phyloP scores from a whole-genome alignment of 2,888 invertebrate genomes.

The Miltochrista miniata region DNA sequence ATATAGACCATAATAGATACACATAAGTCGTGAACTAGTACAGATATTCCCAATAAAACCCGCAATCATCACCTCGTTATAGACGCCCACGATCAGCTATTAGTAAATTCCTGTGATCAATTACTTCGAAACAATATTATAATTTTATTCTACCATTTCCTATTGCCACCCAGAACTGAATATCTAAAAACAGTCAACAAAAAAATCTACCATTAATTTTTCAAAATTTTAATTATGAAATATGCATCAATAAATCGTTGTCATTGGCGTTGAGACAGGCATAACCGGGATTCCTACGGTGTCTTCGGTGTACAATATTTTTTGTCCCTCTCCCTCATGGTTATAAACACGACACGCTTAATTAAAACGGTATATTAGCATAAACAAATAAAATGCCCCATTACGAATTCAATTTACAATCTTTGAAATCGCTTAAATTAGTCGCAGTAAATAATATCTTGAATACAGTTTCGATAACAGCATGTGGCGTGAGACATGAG shows the following conservation, averaged over 20 bases:
- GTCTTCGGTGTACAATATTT: conserved; percentile 33
- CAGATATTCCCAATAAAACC: not conserved
- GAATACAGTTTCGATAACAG: conserved; percentile 65
- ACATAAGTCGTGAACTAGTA: not conserved
- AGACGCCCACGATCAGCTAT: not conserved
- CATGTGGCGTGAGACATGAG: conserved; percentile 32
- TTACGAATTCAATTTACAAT: conserved; percentile 83
- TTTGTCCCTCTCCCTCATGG: conserved; percentile 46
- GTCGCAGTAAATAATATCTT: conserved; percentile 80
- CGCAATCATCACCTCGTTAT: not conserved
- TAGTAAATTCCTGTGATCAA: conserved; percentile 5
- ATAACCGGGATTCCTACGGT: conserved; percentile 54
- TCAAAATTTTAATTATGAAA: conserved; percentile 69
- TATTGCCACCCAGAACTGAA: conserved; percentile 47
- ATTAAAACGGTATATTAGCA: conserved; percentile 81
- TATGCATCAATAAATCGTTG: conserved; percentile 71
- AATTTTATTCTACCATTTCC: conserved; percentile 16
- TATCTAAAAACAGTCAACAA: conserved; percentile 29
- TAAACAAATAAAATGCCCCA: conserved; percentile 83
- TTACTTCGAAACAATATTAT: conserved; percentile 9
- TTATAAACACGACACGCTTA: conserved; percentile 61
- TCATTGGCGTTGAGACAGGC: conserved; percentile 45
- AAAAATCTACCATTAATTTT: conserved; percentile 56
- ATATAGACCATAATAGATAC: not conserved
- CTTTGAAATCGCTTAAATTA: conserved; percentile 78